Base-by-base conservation (phyloP, 2,888 invertebrate genomes). In the Apamea epomidion region DNA sequence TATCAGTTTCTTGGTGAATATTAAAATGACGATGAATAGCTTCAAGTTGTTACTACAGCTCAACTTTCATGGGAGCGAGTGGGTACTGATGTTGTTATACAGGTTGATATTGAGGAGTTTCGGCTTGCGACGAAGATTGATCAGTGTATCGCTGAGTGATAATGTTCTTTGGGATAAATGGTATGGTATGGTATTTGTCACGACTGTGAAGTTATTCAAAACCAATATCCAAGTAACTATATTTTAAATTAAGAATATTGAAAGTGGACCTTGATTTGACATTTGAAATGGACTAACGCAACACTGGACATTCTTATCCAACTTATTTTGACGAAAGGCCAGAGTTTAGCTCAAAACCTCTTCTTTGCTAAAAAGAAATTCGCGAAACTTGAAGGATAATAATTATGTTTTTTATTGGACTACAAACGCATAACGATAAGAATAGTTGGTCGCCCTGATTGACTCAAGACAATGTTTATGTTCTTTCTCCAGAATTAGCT, bases 1-100 rank as follows among this genome's bases (percentile, higher is more conserved):
- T 88, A 88, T 89, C 89, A 89, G 87, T 90, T 89, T 83, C 78
- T 73, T 76, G 84, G 78, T 90, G 91, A 91, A 91, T 91, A 90
- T 91, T 90, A 90, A 90, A 90, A 87, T 80, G 78, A 69, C 82
- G 76, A 80, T 86, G 86, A 87, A 87, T 85, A 87, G 67, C 70
- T 78, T 68, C 68, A 82, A 86, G 74, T 89, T 81, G 74, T 81
- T 72, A 68, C 75, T 74, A 62, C n/a, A 65, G 68, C 37, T 74
- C n/a, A 60, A 75, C 70, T 86, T 75, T 74, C 65, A 69, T 72
- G 25, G 18, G 3, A 67, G 45, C 18, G 21, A 74, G 48, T 48
- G 48, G 42, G 51, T 60, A 21, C 16, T 62, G 5, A 29, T 48
- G 45, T 62, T 18, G 7, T 81, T 67, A 29, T n/a, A 65, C 25